Conservation (phyloP, 2,888 invertebrate species). For the Nemoura dubitans region DNA sequence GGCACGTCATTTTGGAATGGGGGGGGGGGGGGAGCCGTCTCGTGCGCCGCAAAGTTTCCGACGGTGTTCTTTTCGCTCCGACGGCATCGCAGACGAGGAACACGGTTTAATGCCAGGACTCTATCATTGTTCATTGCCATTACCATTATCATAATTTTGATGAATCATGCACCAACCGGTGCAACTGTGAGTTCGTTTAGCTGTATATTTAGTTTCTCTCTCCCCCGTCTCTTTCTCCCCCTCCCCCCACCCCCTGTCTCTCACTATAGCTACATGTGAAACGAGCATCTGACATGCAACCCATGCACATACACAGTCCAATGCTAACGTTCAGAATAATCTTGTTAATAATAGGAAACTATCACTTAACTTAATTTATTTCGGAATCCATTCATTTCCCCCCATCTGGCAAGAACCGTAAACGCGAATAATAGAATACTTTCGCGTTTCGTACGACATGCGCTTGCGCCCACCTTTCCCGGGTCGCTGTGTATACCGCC, state of each 20-base stretch:
- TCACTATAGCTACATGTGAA: neutral
- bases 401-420: neutral
- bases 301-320: neutral
- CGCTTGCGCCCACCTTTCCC: neutral
- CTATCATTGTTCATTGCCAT: neutral
- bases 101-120: neutral
- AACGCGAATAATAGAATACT: neutral
- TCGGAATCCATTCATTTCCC: neutral
- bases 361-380: conserved; percentile 2
- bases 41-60: neutral
- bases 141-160: neutral
- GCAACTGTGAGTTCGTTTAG: neutral
- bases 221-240: too few species aligned
- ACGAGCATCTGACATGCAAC: neutral
- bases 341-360: neutral
- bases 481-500: neutral
- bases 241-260: too few species aligned
- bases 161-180: neutral
- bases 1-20: neutral
- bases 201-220: too few species aligned
- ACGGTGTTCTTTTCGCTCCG: neutral
- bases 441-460: neutral
- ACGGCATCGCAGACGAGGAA: neutral
- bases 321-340: neutral
- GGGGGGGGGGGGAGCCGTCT: neutral